Conservation (phyloP, 1,140 invertebrate species). For the Papilio glaucus region DNA sequence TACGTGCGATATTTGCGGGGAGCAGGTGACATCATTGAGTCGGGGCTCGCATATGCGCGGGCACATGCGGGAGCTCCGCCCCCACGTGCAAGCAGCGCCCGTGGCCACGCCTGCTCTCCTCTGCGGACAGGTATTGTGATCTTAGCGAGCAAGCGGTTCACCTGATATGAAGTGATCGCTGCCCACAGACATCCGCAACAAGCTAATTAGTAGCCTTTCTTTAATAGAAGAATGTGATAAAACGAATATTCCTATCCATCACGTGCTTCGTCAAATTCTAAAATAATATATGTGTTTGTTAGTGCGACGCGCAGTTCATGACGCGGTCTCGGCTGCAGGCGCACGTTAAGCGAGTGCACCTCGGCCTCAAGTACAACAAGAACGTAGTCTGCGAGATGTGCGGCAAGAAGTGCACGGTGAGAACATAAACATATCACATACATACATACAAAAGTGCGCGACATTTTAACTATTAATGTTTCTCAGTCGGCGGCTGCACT, state of each 20-base stretch:
- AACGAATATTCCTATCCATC: too few species aligned
- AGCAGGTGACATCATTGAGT: background rate
- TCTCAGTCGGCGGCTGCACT: slow-evolving; percentile 58
- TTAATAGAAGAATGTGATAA: too few species aligned
- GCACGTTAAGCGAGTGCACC: slow-evolving; percentile 59
- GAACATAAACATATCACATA: too few species aligned
- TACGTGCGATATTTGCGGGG: slow-evolving; percentile 46
- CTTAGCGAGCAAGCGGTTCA: too few species aligned
- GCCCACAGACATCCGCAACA: too few species aligned
- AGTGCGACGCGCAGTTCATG: slow-evolving; percentile 57
- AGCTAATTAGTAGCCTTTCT: too few species aligned
- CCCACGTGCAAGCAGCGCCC: background rate
- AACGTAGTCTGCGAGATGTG: slow-evolving; percentile 68
- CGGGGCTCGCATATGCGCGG: slow-evolving; percentile 40
- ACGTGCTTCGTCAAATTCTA: background rate
- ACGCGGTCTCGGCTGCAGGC: slow-evolving; percentile 52
- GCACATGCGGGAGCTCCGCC: slow-evolving; percentile 40
- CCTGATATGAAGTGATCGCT: too few species aligned
- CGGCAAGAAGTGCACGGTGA: slow-evolving; percentile 66
- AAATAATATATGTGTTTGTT: slow-evolving; percentile 25
- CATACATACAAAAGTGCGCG: too few species aligned
- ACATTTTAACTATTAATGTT: too few species aligned
- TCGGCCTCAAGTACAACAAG: slow-evolving; percentile 63
- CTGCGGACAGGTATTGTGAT: slow-evolving; percentile 50
- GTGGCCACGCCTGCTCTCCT: slow-evolving; percentile 2